These are phyloP conservation scores for Corvus hawaiiensis DNA, from an alignment of 2,113 vertebrate genomes.

Conservation along the genomic window DNA sequence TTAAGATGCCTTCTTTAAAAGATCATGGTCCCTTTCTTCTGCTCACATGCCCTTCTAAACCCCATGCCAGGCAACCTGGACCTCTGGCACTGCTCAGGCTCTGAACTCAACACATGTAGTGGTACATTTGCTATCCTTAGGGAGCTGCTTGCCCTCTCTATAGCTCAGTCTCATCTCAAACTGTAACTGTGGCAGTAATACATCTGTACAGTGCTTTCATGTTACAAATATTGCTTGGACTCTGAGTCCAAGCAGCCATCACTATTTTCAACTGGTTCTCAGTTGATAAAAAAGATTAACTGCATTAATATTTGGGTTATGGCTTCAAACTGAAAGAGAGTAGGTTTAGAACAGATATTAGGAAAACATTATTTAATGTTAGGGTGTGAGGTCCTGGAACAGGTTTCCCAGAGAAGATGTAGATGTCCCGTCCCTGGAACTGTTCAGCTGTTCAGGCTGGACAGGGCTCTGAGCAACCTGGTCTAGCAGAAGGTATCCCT, in stretches of 20 bases:
- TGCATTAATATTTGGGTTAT: background rate
- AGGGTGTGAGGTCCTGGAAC: background rate
- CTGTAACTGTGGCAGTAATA: background rate
- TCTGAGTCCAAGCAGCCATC: background rate
- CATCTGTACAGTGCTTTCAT: background rate
- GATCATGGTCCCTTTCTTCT: background rate
- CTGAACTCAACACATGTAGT: accelerated
- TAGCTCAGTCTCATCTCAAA: background rate
- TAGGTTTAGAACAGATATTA: background rate
- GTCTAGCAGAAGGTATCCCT: background rate
- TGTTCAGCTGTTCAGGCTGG: background rate
- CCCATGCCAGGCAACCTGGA: background rate
- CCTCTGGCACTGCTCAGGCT: background rate
- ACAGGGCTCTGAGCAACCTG: background rate
- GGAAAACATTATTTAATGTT: background rate
- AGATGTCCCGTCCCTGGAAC: background rate
- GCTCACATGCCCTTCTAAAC: background rate
- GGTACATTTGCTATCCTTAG: accelerated
- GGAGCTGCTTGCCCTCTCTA: background rate
- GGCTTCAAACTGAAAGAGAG: background rate
- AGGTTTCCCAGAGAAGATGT: background rate
- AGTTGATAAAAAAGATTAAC: background rate
- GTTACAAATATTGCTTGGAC: no score
- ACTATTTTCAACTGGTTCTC: background rate
- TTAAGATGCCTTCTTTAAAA: background rate